These are phyloP conservation scores for Panagrolaimus sp. DNA, from an alignment of 1,140 invertebrate genomes.

Conservation along the genomic window DNA sequence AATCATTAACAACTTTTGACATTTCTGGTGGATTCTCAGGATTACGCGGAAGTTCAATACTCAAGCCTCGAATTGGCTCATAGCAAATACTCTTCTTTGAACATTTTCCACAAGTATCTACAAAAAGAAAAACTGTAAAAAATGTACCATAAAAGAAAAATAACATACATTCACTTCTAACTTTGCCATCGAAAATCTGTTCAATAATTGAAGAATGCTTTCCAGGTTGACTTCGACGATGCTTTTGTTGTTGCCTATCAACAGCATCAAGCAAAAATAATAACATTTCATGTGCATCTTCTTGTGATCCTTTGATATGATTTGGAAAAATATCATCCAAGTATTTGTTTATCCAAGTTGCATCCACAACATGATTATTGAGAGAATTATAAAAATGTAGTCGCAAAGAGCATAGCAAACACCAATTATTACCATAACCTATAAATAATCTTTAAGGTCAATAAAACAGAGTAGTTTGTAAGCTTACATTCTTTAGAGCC, in stretches of 20 bases:
- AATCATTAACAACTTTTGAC: neutral
- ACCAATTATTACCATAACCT: slow-evolving; percentile 4
- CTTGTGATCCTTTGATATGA: neutral
- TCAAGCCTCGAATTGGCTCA: slow-evolving; percentile 3
- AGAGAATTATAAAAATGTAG: neutral
- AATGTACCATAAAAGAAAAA: neutral
- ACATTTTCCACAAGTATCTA: slow-evolving; percentile 4
- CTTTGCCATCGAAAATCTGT: slow-evolving; percentile 11
- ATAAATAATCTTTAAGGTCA: neutral
- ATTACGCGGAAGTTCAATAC: neutral
- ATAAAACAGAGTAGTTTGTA: neutral
- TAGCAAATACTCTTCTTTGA: neutral
- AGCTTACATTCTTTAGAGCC: neutral
- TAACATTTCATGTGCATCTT: slow-evolving; percentile 10
- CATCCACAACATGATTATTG: neutral
- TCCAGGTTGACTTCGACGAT: neutral
- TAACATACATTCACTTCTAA: slow-evolving; percentile 10
- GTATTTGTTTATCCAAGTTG: slow-evolving; percentile 4
- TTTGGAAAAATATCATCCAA: slow-evolving; percentile 13
- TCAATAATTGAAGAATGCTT: slow-evolving; percentile 3
- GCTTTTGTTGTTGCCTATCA: neutral
- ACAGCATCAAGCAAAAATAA: slow-evolving; percentile 9
- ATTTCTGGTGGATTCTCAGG: neutral
- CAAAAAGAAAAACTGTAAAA: neutral
- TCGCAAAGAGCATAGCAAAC: neutral